A percentile compares a stretch with the other conserved stretches of the same genome.
Conservation (phyloP, 2,797 vertebrate species). For the Australoheros facetus region DNA sequence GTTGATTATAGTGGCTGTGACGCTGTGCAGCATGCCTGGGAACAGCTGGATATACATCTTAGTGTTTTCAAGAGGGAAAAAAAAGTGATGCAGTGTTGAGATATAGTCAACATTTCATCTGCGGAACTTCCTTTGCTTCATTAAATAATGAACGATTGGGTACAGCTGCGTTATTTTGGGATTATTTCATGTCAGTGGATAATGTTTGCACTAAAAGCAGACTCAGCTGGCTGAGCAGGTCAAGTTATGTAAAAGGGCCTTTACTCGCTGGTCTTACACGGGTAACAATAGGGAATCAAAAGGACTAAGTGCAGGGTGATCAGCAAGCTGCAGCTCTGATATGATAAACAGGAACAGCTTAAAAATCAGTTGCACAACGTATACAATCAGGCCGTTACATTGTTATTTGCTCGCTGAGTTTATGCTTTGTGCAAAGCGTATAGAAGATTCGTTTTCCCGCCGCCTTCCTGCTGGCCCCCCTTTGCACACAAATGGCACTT, state of each 20-base stretch:
- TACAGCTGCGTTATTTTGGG: slow-evolving; percentile 2
- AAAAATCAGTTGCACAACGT: slow-evolving; percentile 7
- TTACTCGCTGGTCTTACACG: neutral
- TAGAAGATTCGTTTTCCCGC: neutral
- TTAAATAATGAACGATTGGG: slow-evolving; percentile 25
- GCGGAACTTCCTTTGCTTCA: slow-evolving; percentile 1
- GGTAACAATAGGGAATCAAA: slow-evolving; percentile 10
- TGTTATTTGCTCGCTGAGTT: neutral
- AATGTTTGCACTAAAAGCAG: slow-evolving; percentile 8
- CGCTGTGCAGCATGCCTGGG: neutral
- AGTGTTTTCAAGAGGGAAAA: neutral
- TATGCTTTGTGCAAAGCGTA: neutral
- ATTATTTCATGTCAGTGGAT: slow-evolving; percentile 17
- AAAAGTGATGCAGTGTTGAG: neutral
- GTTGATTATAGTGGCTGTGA: neutral
- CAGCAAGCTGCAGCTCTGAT: neutral
- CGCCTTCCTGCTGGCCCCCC: neutral
- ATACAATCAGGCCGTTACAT: slow-evolving; percentile 15
- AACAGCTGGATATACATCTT: neutral
- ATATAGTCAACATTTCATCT: slow-evolving; percentile 7
- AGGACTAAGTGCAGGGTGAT: slow-evolving; percentile 21
- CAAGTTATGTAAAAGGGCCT: slow-evolving; percentile 20
- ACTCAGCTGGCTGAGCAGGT: slow-evolving; percentile 17
- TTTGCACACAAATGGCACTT: neutral
- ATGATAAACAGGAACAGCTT: slow-evolving; percentile 24